Evolutionary conservation across 30 jellyfish, hydroid and myxozoan species (phyloP), one percentile per base, ranked within the genome.

Genomic region (Aurelia sp.): DNA sequence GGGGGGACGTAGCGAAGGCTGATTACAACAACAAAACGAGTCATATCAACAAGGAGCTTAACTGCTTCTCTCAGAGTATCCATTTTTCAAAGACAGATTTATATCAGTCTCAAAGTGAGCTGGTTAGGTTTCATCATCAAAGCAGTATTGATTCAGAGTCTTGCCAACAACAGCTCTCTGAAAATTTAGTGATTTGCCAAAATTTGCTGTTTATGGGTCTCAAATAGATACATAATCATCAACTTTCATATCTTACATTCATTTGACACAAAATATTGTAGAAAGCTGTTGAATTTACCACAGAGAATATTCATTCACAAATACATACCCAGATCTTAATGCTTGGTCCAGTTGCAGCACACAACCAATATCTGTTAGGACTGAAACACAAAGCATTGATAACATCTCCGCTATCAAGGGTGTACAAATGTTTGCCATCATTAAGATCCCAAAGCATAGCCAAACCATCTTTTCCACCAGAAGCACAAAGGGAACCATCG

Each of bases 311-410:
- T 37, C 50, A 37, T 37, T 37, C 50, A 4, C 4, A 53, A 74
- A n/a, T 62, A 74, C 96, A 79, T 78, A 92, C 98, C 98, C 98
- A 95, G 85, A 95, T 89, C 84, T 89, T 86, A 72, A 95, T 90
- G 83, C 94, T 95, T 63, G 98, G 93, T 22, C 99, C 99, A 73
- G 98, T 86, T 10, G 98, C 99, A 66, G 98, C 99, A 81, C 98
- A 91, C 58, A 96, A 82, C 97, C 97, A 96, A 85, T 87, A 90
- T 71, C 97, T 53, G 91, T 87, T 90, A 21, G 99, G 99, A 78
- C 97, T 96, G 96, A 96, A 95, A 44, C 96, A 82, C 79, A 95
- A 74, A 6, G 98, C 92, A 48, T 78, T 80, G 53, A 95, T 91
- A 72, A 78, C 76, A 68, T 91, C 97, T 31, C 97, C 97, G 22